These are phyloP conservation scores for Diorhabda carinulata DNA, from an alignment of 1,140 invertebrate genomes.

Conservation along the genomic window DNA sequence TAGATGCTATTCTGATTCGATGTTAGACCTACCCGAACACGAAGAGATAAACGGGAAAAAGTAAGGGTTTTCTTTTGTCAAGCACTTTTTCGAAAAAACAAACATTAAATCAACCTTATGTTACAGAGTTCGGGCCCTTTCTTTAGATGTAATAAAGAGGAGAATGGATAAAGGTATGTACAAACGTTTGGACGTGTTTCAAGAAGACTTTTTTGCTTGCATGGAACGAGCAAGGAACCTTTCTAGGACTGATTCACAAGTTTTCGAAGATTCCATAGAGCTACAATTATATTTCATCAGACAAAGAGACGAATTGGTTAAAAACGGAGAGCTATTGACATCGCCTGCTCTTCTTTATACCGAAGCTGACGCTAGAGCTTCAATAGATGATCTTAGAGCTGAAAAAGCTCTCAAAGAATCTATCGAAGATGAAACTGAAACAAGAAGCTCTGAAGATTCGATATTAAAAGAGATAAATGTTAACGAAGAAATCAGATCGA, in stretches of 20 bases:
- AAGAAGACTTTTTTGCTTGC: slow-evolving; percentile 94
- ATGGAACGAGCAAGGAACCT: slow-evolving; percentile 84
- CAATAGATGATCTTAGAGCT: slow-evolving; percentile 71
- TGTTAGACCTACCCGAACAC: slow-evolving; percentile 89
- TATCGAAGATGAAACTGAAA: slow-evolving; percentile 69
- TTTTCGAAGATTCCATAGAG: slow-evolving; percentile 93
- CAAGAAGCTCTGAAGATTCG: slow-evolving; percentile 48
- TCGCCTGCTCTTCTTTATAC: slow-evolving; percentile 81
- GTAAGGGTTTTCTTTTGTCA: slow-evolving; percentile 41
- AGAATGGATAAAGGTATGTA: slow-evolving; percentile 84
- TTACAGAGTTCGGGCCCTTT: slow-evolving; percentile 69
- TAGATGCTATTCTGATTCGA: slow-evolving; percentile 91
- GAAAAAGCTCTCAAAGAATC: slow-evolving; percentile 74
- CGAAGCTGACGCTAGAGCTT: slow-evolving; percentile 61
- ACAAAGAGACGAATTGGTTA: slow-evolving; percentile 70
- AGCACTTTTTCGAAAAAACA: too few species aligned
- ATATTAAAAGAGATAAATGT: slow-evolving; percentile 15
- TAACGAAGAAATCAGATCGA: background rate
- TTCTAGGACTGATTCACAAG: slow-evolving; percentile 86
- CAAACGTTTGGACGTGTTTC: slow-evolving; percentile 88
- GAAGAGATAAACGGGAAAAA: slow-evolving; percentile 72
- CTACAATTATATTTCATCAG: slow-evolving; percentile 89
- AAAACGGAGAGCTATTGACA: slow-evolving; percentile 72
- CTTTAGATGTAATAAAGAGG: slow-evolving; percentile 80
- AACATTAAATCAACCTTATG: too few species aligned